phyloP scores from a whole-genome alignment of 2,888 invertebrate species.

The Euproctis similis region DNA sequence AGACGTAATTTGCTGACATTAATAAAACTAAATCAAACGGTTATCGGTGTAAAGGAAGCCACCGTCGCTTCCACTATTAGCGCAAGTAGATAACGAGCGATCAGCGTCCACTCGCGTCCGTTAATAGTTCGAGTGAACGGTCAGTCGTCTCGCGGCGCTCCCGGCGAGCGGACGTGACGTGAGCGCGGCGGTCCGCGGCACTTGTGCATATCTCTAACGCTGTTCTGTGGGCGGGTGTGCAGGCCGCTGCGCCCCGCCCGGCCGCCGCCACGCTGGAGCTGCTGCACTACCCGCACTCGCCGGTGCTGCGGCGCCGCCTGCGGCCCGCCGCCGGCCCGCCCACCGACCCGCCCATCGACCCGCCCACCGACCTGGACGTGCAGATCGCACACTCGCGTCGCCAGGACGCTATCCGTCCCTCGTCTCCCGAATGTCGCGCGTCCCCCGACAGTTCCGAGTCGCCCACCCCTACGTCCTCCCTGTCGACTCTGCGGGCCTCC shows the following conservation, averaged over 20 bases:
- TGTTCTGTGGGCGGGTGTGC: conserved; percentile 23
- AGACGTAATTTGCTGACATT: no score
- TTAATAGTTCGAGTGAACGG: background rate
- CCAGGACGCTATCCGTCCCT: no score
- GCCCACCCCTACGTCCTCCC: conserved; percentile 20
- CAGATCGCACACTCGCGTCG: conserved; percentile 18
- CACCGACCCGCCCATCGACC: conserved; percentile 8
- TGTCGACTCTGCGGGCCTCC: conserved; percentile 6
- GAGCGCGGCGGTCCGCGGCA: background rate
- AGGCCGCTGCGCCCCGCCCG: conserved; percentile 15
- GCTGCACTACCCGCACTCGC: no score
- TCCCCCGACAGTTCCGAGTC: conserved; percentile 10
- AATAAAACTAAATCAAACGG: no score
- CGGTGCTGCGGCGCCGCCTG: conserved; percentile 3
- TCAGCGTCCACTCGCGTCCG: no score
- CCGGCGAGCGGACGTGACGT: background rate
- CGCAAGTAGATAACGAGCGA: no score
- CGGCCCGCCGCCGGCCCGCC: conserved; percentile 14
- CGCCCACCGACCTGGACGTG: conserved; percentile 36
- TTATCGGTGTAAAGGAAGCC: no score
- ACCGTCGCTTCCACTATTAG: no score
- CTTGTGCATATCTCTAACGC: conserved; percentile 11
- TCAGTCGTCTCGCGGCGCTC: background rate
- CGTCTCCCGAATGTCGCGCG: conserved; percentile 19
- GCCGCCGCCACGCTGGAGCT: conserved; percentile 12